These are phyloP conservation scores for Drosophila orena DNA, from an alignment of 1,140 invertebrate genomes.

Conservation along the genomic window DNA sequence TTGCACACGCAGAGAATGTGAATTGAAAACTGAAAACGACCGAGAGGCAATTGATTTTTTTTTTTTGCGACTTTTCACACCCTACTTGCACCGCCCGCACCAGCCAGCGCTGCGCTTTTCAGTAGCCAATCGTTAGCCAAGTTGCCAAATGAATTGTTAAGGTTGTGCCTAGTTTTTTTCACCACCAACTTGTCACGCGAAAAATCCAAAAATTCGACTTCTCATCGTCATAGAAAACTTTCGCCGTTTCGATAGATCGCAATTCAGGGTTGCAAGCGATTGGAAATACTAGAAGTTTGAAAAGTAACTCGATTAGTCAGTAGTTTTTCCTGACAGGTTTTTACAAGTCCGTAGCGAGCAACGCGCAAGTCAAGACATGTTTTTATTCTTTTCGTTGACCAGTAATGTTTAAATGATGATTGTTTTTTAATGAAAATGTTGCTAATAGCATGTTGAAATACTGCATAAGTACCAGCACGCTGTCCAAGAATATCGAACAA, in stretches of 20 bases:
- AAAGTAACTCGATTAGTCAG: constrained; percentile 15
- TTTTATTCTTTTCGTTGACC: neutral
- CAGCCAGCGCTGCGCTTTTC: constrained; percentile 44
- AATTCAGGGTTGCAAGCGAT: constrained; percentile 40
- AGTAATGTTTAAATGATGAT: neutral
- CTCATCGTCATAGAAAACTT: constrained; percentile 80
- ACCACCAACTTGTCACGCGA: constrained; percentile 80
- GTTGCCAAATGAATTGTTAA: constrained; percentile 51
- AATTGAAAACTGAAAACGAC: constrained; percentile 49
- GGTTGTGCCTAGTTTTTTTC: constrained; percentile 61
- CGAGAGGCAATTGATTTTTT: constrained; percentile 70
- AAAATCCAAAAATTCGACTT: constrained; percentile 79
- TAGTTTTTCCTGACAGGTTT: too few relatives aligned
- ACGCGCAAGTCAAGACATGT: too few relatives aligned
- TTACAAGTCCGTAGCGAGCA: neutral
- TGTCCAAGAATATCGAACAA: neutral
- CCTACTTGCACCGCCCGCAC: constrained; percentile 61
- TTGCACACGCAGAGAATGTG: constrained; percentile 42
- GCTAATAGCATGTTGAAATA: neutral
- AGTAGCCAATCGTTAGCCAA: constrained; percentile 46
- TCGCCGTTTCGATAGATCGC: constrained; percentile 72
- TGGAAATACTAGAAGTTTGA: constrained; percentile 12
- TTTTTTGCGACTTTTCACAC: constrained; percentile 48
- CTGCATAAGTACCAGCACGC: neutral
- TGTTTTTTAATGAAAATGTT: neutral